These are phyloP conservation scores for Mionectes olivaceus DNA, from an alignment of 2,797 vertebrate species.

Conservation along the genomic window DNA sequence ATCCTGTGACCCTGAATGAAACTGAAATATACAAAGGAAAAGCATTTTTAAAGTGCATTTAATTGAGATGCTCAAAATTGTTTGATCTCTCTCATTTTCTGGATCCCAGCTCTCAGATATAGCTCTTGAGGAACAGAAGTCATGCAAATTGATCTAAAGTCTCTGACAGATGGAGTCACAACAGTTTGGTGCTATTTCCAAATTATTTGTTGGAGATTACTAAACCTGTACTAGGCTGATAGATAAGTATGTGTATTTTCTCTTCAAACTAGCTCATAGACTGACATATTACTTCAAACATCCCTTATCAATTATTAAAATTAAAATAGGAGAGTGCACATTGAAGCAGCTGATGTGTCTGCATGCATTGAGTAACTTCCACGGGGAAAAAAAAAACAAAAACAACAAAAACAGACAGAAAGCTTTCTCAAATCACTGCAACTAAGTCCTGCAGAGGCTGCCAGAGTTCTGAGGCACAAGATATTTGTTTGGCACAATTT, in stretches of 20 bases:
- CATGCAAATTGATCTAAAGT: neutral
- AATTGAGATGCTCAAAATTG: neutral
- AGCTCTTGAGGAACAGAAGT: neutral
- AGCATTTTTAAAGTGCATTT: neutral
- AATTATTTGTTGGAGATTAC: neutral
- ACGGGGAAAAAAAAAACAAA: neutral
- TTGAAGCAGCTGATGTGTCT: neutral
- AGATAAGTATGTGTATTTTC: neutral
- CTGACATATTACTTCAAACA: neutral
- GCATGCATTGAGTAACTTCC: neutral
- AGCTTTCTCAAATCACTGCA: neutral
- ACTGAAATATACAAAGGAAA: neutral
- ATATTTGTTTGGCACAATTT: neutral
- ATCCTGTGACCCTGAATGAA: neutral
- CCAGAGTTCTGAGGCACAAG: neutral
- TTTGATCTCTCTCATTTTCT: neutral
- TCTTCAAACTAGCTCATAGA: neutral
- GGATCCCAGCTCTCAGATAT: neutral
- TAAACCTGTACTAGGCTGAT: neutral
- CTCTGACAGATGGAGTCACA: neutral
- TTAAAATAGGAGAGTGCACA: neutral
- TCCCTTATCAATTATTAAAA: constrained; percentile 20
- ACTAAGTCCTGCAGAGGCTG: neutral
- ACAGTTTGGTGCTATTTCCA: neutral
- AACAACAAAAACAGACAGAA: neutral